Evolutionary conservation across 2,888 invertebrate species (phyloP).

Genomic region (Aleiodes testaceus): DNA sequence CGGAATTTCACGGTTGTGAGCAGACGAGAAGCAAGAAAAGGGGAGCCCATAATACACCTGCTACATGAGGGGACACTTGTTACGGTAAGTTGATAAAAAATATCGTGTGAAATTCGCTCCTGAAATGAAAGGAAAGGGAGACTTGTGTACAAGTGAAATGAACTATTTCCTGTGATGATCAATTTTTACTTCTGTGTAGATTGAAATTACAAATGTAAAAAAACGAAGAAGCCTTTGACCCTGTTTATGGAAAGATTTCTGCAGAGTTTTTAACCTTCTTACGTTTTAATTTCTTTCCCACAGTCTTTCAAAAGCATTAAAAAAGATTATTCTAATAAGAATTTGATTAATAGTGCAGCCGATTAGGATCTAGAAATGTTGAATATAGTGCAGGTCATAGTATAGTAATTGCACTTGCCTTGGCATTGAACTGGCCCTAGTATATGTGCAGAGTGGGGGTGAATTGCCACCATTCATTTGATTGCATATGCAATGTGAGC

Average conservation of each 20-base stretch:
- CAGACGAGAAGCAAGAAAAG: no score
- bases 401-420: conserved; percentile 51
- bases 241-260: not conserved
- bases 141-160: no score
- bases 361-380: conserved; percentile 44
- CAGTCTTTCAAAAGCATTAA: not conserved
- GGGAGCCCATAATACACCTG: no score
- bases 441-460: conserved; percentile 6
- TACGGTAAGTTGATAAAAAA: no score
- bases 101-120: no score
- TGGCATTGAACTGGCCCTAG: conserved; percentile 51
- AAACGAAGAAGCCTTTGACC: not conserved
- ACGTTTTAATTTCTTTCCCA: not conserved
- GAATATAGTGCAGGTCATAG: conserved; percentile 28
- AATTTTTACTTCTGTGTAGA: no score
- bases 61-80: no score
- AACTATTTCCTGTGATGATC: no score
- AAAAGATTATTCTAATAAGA: conserved; percentile 11
- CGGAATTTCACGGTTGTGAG: no score
- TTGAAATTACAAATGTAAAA: no score
- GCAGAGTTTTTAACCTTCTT: not conserved
- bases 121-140: no score
- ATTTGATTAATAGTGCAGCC: conserved; percentile 33
- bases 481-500: conserved; percentile 28
- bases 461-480: conserved; percentile 43